Conservation (phyloP, 2,113 vertebrate genomes). For the Notothenia coriiceps region DNA sequence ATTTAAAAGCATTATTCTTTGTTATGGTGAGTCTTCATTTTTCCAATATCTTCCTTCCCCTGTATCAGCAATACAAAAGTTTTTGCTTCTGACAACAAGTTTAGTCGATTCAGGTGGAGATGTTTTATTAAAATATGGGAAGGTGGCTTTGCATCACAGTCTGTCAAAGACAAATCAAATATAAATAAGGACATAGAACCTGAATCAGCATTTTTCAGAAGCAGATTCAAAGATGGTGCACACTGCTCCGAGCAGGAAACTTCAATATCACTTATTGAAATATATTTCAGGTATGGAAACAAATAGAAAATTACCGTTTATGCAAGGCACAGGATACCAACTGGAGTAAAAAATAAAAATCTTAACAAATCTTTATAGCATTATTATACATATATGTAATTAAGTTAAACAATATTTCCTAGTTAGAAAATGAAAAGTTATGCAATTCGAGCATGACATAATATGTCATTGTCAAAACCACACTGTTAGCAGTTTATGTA, state of each 20-base stretch:
- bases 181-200: slow-evolving; percentile 67
- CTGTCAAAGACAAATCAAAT: slow-evolving; percentile 93
- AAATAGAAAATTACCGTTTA: background rate
- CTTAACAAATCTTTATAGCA: slow-evolving; percentile 17
- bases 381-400: slow-evolving; percentile 30
- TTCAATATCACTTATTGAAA: slow-evolving; percentile 1
- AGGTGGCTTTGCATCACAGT: slow-evolving; percentile 78
- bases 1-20: background rate
- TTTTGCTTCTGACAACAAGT: slow-evolving; percentile 45
- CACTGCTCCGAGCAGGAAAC: background rate
- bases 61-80: slow-evolving; percentile 13
- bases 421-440: slow-evolving; percentile 24
- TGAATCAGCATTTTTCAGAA: slow-evolving; percentile 39
- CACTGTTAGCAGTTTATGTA: no score
- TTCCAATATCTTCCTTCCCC: slow-evolving; percentile 5
- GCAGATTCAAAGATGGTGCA: background rate
- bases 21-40: slow-evolving; percentile 12
- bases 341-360: slow-evolving; percentile 7
- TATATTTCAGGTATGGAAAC: slow-evolving; percentile 24
- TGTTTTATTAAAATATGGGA: slow-evolving; percentile 83
- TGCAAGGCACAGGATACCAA: background rate
- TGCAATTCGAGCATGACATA: slow-evolving; percentile 52
- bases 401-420: slow-evolving; percentile 56
- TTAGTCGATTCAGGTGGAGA: slow-evolving; percentile 80
- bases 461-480: slow-evolving; percentile 53